A percentile compares a stretch with the other conserved stretches of the same genome.
Evolutionary conservation across 2,797 vertebrate species (phyloP).

Genomic region (Dromococcyx pavoninus): DNA sequence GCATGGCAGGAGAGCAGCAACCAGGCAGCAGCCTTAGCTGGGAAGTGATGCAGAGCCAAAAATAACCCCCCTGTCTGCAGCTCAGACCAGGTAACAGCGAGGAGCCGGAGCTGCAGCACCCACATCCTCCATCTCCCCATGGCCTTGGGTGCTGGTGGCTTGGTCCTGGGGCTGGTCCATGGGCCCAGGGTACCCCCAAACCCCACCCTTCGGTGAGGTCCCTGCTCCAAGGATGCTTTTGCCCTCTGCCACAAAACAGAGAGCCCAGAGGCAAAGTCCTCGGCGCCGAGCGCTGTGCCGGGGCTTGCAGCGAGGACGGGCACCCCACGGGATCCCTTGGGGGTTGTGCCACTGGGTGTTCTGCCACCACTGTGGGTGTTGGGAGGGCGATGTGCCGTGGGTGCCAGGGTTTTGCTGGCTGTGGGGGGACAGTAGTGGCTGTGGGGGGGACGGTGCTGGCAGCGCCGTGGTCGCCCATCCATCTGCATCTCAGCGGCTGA

Average conservation of each 20-base stretch:
- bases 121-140: not conserved
- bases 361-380: rapidly evolving
- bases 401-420: not conserved
- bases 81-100: not conserved
- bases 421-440: not conserved
- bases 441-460: not conserved
- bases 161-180: not conserved
- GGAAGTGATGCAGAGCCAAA: constrained; percentile 54
- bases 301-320: rapidly evolving
- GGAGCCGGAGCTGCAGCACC: not conserved
- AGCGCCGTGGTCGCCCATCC: not conserved
- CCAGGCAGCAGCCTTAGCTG: not conserved
- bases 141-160: rapidly evolving
- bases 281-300: rapidly evolving
- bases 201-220: rapidly evolving
- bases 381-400: not conserved
- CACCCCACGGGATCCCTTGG: rapidly evolving
- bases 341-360: not conserved
- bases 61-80: constrained; percentile 14
- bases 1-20: not conserved
- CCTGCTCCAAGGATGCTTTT: not conserved
- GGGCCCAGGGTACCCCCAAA: no score
- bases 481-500: not conserved
- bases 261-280: not conserved
- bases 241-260: not conserved